Base-by-base conservation (phyloP, 2,888 invertebrate genomes). In the Gerris lacustris region DNA sequence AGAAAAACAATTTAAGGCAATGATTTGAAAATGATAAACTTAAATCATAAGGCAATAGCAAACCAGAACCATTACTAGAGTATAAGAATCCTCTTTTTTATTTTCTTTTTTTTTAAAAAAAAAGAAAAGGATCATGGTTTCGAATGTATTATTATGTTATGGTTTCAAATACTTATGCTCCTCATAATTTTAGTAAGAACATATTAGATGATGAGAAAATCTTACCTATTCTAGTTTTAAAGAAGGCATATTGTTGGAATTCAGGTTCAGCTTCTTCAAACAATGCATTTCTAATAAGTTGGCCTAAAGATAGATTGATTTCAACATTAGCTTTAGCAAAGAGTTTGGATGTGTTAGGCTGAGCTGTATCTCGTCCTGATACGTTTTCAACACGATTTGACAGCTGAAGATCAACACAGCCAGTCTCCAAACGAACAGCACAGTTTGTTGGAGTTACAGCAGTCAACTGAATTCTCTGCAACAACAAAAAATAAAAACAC, bases 211-310 rank as follows among this genome's bases (percentile, higher is more conserved):
- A 31, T 31, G 31, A 31, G 31, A 31, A 31, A 31, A 31, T 31
- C 80, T 83, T 78, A 81, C 92, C 89, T 76, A 97, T 93, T 76
- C 93, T 87, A 0, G 98, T 99, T 79, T 96, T 95, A 82, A 99
- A 99, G 82, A 96, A 97, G 0, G 98, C 98, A 79, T 94, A 94
- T 79, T 96, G 95, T 79, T 97, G 96, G 80, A 97, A 97, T 80
- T 99, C 98, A 0, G 96, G 91, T 77, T 96, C 95, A 0, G 96
- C 96, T 80, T 99, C 98, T 79, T 97, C 97, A 79, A 96, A 98
- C 81, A 97, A 87, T 0, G 94, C 92, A 81, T 97, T 95, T 71
- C 94, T 86, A 68, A 92, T 88, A 47, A 98, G 84, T 79, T 98
- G 97, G 0, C 98, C 98, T n/a, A 99, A 83, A 64, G 95, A 94